Evolutionary conservation across 2,113 vertebrate genomes (phyloP).

Genomic region (Melanocharis versteri): DNA sequence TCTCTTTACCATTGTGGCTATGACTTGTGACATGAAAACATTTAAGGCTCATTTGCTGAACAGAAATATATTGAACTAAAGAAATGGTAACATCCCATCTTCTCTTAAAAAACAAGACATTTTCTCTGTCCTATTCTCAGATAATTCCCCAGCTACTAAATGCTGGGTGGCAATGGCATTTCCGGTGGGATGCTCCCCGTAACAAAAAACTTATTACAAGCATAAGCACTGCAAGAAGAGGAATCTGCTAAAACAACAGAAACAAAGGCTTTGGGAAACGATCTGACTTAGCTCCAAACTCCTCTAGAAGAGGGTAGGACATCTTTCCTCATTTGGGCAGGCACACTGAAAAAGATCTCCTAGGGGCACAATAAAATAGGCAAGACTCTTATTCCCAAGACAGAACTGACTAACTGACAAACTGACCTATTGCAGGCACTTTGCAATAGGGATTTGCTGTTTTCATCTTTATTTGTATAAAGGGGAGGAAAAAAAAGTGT

Average conservation of each 20-base stretch:
- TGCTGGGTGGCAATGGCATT: background rate
- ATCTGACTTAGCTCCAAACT: background rate
- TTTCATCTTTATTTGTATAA: background rate
- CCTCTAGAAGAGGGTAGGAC: background rate
- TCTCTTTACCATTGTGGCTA: background rate
- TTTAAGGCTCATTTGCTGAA: background rate
- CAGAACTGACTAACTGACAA: background rate
- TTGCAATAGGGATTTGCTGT: background rate
- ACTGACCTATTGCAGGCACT: background rate
- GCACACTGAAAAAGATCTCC: background rate
- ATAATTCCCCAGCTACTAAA: background rate
- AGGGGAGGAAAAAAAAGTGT: fast-evolving
- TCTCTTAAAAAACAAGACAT: background rate
- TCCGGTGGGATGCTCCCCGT: background rate
- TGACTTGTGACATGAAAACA: background rate
- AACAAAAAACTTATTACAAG: background rate
- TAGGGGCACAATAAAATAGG: background rate
- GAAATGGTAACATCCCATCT: background rate
- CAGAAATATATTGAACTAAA: background rate
- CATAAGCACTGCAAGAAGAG: background rate
- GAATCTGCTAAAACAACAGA: background rate
- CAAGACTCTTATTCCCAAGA: background rate
- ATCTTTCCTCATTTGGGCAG: background rate
- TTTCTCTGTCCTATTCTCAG: background rate
- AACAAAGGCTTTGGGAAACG: background rate